Percentiles rank a stretch among this genome's conserved stretches.
phyloP scores from a whole-genome alignment of 1,140 invertebrate genomes.

The Ceratina japonica region DNA sequence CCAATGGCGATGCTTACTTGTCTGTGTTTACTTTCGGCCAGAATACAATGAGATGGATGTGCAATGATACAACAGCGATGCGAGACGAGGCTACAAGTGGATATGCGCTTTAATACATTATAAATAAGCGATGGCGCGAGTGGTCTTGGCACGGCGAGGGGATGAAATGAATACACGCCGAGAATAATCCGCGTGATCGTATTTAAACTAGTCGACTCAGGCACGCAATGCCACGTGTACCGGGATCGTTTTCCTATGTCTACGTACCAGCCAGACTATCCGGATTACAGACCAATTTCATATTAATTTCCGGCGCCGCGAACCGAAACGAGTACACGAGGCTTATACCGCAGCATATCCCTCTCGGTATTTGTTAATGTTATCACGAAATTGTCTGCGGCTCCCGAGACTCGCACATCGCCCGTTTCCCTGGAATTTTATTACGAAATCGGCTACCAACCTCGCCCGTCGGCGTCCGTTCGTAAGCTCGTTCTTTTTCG shows the following conservation, averaged over 20 bases:
- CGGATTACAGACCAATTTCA: conserved; percentile 66
- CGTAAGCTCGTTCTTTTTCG: too few species aligned
- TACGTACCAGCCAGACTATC: conserved; percentile 58
- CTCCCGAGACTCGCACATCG: conserved; percentile 44
- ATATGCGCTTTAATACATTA: conserved; percentile 13
- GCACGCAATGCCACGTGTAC: conserved; percentile 63
- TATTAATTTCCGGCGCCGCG: conserved; percentile 62
- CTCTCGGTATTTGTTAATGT: conserved; percentile 61
- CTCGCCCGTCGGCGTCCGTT: too few species aligned
- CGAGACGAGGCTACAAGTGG: too few species aligned
- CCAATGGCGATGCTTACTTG: too few species aligned
- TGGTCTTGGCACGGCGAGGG: background rate
- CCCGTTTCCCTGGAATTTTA: conserved; percentile 54
- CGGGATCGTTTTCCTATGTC: conserved; percentile 64
- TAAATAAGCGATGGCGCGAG: conserved; percentile 9
- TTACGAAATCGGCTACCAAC: conserved; percentile 22
- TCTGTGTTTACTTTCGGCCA: too few species aligned
- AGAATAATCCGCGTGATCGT: conserved; percentile 59
- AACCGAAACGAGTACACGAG: conserved; percentile 29
- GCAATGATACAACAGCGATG: too few species aligned
- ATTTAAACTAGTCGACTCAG: conserved; percentile 61
- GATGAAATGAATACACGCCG: background rate
- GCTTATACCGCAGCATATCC: conserved; percentile 18
- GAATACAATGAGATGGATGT: too few species aligned
- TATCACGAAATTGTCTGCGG: conserved; percentile 64